Base-by-base conservation (phyloP, 2,888 invertebrate genomes). In the Pantelozetes paolii region DNA sequence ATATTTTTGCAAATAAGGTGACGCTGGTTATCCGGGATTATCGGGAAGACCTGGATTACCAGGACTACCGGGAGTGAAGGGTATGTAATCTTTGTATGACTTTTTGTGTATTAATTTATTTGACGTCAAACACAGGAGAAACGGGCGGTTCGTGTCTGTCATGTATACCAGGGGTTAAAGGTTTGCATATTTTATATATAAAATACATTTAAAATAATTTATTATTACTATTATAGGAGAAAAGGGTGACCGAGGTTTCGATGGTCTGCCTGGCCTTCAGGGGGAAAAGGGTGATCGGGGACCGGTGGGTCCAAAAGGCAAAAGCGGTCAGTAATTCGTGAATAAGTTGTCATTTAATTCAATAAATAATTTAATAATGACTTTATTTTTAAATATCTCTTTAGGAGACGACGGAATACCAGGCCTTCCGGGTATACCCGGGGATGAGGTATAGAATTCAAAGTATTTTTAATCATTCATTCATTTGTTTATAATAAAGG, bases 1-100 rank as follows among this genome's bases (percentile, higher is more conserved):
- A 15, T 45, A 11, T 13, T 9, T 45, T 15, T 15, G 2, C 11
- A 20, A 20, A 54, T 1, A 9, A 62, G 92, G 92, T 23, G 87
- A 89, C 2, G 85, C 90, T 79, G 92, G 92, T 18, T 86, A 88
- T 11, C 89, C 91, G 2, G 92, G 92, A 30, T 81, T 88, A 67
- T 82, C 88, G 54, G 92, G 92, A 40, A 89, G 87, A 80, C 85
- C 89, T 23, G 74, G 81, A 67, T 71, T 78, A 57, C 73, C 76
- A 67, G 79, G 79, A 36, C 62, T 77, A 42, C 74, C 76, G 28
- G 80, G 79, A 28, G 69, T 78, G 71, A 75, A 77, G 5, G 88
- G 88, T 59, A 88, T 88, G 79, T 26, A 15, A 57, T 6, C 28
- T 1, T 30, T 30, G 1, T 62, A 9, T 30, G 1, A 1, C 8